A percentile compares a stretch with the other conserved stretches of the same genome.
phyloP scores from a whole-genome alignment of 2,888 invertebrate genomes.

The Perizoma affinitatum region DNA sequence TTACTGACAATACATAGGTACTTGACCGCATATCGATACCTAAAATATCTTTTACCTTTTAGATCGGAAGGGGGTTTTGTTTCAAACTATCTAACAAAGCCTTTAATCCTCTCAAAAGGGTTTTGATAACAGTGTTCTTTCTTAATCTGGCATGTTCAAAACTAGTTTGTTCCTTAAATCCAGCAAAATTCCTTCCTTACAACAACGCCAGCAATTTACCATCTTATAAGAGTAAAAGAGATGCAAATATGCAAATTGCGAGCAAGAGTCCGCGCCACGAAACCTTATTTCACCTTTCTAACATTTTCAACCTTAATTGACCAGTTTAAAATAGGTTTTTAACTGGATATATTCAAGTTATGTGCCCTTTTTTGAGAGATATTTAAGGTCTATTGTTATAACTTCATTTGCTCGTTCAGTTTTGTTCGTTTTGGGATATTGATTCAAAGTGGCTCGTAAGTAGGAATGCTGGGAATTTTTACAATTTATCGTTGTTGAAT shows the following conservation, averaged over 20 bases:
- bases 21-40: no score
- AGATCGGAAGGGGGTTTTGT: not conserved
- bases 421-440: slow-evolving; percentile 73
- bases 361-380: slow-evolving; percentile 41
- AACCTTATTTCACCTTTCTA: slow-evolving; percentile 16
- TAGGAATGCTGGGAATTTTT: slow-evolving; percentile 75
- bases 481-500: slow-evolving; percentile 64
- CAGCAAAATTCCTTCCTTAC: slow-evolving; percentile 17
- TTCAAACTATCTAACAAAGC: not conserved
- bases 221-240: slow-evolving; percentile 60
- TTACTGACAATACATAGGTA: no score
- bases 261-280: slow-evolving; percentile 42
- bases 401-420: slow-evolving; percentile 75
- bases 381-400: slow-evolving; percentile 68
- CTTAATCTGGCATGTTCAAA: not conserved
- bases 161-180: slow-evolving; percentile 8
- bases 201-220: slow-evolving; percentile 50
- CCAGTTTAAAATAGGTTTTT: slow-evolving; percentile 19
- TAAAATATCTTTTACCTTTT: no score
- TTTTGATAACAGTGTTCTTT: not conserved
- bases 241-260: slow-evolving; percentile 66
- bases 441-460: slow-evolving; percentile 77
- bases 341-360: slow-evolving; percentile 26
- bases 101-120: not conserved
- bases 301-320: no score